Conservation (phyloP, 2,888 invertebrate genomes). For the Cheilosia vernalis region DNA sequence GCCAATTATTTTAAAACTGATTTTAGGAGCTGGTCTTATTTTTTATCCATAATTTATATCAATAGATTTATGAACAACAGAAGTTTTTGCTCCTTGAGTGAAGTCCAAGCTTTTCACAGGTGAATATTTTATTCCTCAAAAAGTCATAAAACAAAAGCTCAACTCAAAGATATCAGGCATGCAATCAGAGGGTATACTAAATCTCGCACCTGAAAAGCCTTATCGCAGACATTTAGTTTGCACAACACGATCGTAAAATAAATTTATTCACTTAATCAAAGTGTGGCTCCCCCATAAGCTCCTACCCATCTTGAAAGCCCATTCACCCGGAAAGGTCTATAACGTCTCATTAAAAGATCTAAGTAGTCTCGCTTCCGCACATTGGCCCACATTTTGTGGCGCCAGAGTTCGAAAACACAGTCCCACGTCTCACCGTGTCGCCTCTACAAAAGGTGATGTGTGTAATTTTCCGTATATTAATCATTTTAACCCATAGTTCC, state of each 20-base stretch:
- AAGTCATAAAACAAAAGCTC: too few species aligned
- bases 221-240: too few species aligned
- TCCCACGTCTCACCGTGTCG: not conserved
- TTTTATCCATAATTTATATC: too few species aligned
- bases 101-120: too few species aligned
- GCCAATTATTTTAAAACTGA: too few species aligned
- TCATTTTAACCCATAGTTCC: not conserved
- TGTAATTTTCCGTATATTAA: slow-evolving; percentile 26
- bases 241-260: slow-evolving; percentile 23
- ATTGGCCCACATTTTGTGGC: slow-evolving; percentile 41
- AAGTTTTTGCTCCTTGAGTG: too few species aligned
- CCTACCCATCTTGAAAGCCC: not conserved
- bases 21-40: too few species aligned
- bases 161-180: too few species aligned
- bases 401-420: slow-evolving; percentile 16
- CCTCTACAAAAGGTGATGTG: slow-evolving; percentile 39
- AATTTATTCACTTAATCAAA: slow-evolving; percentile 22
- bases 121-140: too few species aligned
- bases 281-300: slow-evolving; percentile 9
- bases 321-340: slow-evolving; percentile 18
- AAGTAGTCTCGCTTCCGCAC: slow-evolving; percentile 47
- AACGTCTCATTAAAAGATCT: slow-evolving; percentile 46
- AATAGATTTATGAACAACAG: too few species aligned
- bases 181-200: too few species aligned
- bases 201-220: too few species aligned